Conservation (phyloP, 2,797 vertebrate genomes). For the Remorina albescens region DNA sequence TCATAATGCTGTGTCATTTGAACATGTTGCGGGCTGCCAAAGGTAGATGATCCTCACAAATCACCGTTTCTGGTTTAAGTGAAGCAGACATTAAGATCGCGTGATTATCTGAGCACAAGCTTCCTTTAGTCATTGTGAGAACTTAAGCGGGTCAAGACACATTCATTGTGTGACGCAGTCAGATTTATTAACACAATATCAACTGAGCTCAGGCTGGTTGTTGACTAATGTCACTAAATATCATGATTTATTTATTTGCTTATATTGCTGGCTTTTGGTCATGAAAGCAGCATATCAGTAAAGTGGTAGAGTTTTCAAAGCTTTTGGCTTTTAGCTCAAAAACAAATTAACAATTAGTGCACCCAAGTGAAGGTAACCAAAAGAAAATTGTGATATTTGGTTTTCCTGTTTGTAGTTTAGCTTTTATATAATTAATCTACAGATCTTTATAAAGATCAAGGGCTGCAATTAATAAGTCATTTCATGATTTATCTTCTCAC, state of each 20-base stretch:
- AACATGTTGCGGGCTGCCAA: neutral
- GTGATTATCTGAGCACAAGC: neutral
- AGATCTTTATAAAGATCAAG: neutral
- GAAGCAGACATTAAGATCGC: neutral
- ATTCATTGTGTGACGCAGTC: neutral
- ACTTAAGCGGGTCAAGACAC: neutral
- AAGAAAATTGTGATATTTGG: neutral
- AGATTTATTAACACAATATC: neutral
- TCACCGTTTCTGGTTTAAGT: conserved; percentile 5
- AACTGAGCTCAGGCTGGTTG: neutral
- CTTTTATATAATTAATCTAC: neutral
- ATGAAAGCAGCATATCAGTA: neutral
- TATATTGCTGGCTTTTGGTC: neutral
- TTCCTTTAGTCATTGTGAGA: neutral
- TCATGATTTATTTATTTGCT: neutral
- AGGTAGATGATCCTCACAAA: neutral
- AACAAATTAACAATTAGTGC: neutral
- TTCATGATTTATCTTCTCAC: neutral
- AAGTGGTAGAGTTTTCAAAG: neutral
- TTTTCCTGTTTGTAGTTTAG: neutral
- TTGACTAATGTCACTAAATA: neutral
- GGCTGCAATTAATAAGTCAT: neutral
- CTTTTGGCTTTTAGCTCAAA: neutral
- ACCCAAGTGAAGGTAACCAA: neutral
- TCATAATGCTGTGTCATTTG: neutral